Percentiles rank a stretch among this genome's conserved stretches.
phyloP scores from a whole-genome alignment of 2,113 vertebrate species.

The Mustelus asterias region DNA sequence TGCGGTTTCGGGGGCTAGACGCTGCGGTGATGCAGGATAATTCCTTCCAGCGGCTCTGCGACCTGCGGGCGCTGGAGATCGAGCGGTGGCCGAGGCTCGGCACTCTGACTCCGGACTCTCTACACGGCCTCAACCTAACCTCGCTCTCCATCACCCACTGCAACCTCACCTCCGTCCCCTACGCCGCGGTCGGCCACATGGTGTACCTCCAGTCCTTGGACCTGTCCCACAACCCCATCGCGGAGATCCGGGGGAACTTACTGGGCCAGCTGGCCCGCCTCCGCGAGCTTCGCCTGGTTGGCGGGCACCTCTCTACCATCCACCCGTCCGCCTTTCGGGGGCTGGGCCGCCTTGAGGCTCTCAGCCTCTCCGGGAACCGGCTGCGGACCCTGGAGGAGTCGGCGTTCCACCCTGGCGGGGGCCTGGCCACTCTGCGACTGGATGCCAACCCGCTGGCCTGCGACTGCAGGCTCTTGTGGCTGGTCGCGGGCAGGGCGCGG shows the following conservation, averaged over 20 bases:
- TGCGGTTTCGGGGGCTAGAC: conserved; percentile 63
- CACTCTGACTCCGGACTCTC: conserved; percentile 62
- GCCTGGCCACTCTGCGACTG: conserved; percentile 68
- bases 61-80: conserved; percentile 64
- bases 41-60: conserved; percentile 61
- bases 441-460: conserved; percentile 76
- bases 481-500: conserved; percentile 54
- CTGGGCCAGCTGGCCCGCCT: conserved; percentile 64
- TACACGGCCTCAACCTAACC: conserved; percentile 72
- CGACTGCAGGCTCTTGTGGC: conserved; percentile 60
- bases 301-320: conserved; percentile 64
- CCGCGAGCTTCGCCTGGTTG: conserved; percentile 72
- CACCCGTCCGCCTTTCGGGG: conserved; percentile 71
- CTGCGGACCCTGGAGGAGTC: conserved; percentile 71
- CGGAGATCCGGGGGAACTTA: conserved; percentile 56
- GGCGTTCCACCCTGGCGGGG: conserved; percentile 70
- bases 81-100: conserved; percentile 67
- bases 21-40: conserved; percentile 62
- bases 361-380: conserved; percentile 74
- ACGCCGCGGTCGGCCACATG: conserved; percentile 64
- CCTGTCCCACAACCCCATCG: conserved; percentile 80
- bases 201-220: conserved; percentile 69
- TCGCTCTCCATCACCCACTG: conserved; percentile 69
- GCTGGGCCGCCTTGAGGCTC: conserved; percentile 62
- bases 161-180: conserved; percentile 69